These are phyloP conservation scores for Capitella teleta DNA, from an alignment of 1,140 invertebrate species.

Conservation along the genomic window DNA sequence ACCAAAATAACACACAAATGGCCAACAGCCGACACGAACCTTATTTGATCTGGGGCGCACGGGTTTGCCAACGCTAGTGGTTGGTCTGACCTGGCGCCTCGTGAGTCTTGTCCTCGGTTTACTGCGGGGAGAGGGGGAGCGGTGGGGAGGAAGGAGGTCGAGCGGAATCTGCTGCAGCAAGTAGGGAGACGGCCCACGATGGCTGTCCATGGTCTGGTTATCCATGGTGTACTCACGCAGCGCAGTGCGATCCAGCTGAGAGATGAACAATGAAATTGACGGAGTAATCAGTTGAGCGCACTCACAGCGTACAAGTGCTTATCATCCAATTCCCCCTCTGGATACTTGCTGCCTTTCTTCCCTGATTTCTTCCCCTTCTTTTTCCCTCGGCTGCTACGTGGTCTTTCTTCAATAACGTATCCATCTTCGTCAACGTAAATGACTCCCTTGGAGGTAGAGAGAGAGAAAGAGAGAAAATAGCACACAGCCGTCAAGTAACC, in stretches of 20 bases:
- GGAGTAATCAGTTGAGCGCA: too few relatives aligned
- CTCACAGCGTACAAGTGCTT: conserved; percentile 28
- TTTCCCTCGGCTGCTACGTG: not conserved
- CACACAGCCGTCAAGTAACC: too few relatives aligned
- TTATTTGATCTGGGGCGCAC: too few relatives aligned
- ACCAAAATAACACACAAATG: too few relatives aligned
- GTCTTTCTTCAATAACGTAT: too few relatives aligned
- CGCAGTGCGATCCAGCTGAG: conserved; percentile 27
- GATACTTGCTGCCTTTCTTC: not conserved
- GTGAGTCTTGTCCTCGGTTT: conserved; percentile 1
- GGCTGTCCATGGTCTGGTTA: conserved; percentile 17
- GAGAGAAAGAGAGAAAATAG: too few relatives aligned
- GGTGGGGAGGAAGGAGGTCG: conserved; percentile 16
- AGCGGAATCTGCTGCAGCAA: conserved; percentile 14
- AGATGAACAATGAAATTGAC: too few relatives aligned
- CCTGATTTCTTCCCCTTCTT: not conserved
- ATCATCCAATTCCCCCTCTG: conserved; percentile 21
- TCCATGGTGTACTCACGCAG: conserved; percentile 27
- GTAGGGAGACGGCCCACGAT: conserved; percentile 23
- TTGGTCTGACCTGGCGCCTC: conserved; percentile 10
- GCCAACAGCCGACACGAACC: too few relatives aligned
- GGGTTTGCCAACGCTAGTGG: conserved; percentile 12
- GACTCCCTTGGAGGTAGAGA: too few relatives aligned
- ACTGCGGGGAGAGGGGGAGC: conserved; percentile 15
- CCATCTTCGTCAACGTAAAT: too few relatives aligned